Percentiles rank a stretch among this genome's conserved stretches.
Conservation (phyloP, 2,888 invertebrate genomes). For the Tinea semifulvella region DNA sequence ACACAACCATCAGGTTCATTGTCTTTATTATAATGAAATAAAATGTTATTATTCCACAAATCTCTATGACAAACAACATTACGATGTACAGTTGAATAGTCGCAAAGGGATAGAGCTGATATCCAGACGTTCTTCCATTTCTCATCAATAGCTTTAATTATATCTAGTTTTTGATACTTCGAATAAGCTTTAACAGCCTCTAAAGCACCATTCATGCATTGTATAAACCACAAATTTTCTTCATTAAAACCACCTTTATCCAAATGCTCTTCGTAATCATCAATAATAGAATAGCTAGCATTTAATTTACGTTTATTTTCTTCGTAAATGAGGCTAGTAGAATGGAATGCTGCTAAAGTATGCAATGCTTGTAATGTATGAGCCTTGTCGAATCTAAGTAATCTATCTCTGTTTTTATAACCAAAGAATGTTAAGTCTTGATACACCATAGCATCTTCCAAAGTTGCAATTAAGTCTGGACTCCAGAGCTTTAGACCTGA, state of each 20-base stretch:
- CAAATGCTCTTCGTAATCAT: slow-evolving; percentile 33
- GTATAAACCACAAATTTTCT: slow-evolving; percentile 37
- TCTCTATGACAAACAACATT: slow-evolving; percentile 70
- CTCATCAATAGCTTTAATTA: slow-evolving; percentile 30
- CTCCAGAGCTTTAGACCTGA: slow-evolving; percentile 44
- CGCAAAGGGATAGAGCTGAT: slow-evolving; percentile 31
- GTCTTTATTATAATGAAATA: slow-evolving; percentile 54
- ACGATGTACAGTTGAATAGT: slow-evolving; percentile 36
- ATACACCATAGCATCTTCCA: slow-evolving; percentile 44
- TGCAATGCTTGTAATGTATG: slow-evolving; percentile 54
- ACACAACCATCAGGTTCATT: slow-evolving; percentile 62
- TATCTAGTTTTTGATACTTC: slow-evolving; percentile 29
- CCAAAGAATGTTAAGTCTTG: slow-evolving; percentile 43
- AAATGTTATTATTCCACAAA: slow-evolving; percentile 71
- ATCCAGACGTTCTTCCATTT: slow-evolving; percentile 40
- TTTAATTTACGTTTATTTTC: slow-evolving; percentile 34
- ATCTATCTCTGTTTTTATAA: slow-evolving; percentile 40
- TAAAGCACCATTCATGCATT: slow-evolving; percentile 44
- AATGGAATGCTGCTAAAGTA: slow-evolving; percentile 58
- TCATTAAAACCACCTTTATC: slow-evolving; percentile 36
- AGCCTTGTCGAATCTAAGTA: slow-evolving; percentile 45
- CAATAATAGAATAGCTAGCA: slow-evolving; percentile 31
- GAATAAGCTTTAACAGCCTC: slow-evolving; percentile 39
- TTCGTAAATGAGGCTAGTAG: slow-evolving; percentile 61
- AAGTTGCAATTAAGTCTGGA: slow-evolving; percentile 31